Evolutionary conservation across 2,113 vertebrate species (phyloP), one percentile per base, ranked within the genome.

Genomic region (Gymnobelideus leadbeateri): DNA sequence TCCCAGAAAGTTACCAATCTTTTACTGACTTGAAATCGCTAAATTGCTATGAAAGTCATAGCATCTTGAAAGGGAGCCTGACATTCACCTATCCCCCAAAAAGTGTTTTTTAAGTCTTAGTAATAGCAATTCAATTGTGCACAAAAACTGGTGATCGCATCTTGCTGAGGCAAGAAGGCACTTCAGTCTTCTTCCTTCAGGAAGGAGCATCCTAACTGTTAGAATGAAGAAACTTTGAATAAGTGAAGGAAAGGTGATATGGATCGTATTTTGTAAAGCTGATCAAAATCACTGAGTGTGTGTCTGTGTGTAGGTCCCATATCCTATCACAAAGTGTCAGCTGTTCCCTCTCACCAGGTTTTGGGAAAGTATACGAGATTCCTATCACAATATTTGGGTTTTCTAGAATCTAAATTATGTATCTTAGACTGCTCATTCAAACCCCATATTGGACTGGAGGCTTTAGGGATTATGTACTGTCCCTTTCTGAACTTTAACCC

Each of bases 261-360:
- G 43, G n/a, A 43, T 84, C n/a, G 43, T 8, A 84, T 14, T 68
- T 68, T 12, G 10, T 68, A 14, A 68, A 68, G 28, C 10, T 37
- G 12, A 68, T 68, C 57, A 37, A 68, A 31, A 68, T 68, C 57
- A 57, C 26, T 28, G 25, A 55, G 1, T 55, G 54, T 55, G 54
- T 55, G 54, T 68, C 28, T 68, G 57, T 37, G 26, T 61, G 28
- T 94, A 96, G 97, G 95, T 94, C 28, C 28, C 92, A 50, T 0
- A 0, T 96, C 96, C 96, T 94, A 96, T 95, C 91, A 51, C 95
- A 91, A 96, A 49, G 91, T 97, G 96, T 54, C 94, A 97, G 37
- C 31, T 95, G 95, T 96, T 96, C 55, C 95, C 97, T 96, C 55
- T 57, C 49, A 95, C 77, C 95, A 91, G 95, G 89, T 84, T 96